Evolutionary conservation across 1,140 invertebrate genomes (phyloP), one percentile per base, ranked within the genome.

Genomic region (Apolygus lucorum): DNA sequence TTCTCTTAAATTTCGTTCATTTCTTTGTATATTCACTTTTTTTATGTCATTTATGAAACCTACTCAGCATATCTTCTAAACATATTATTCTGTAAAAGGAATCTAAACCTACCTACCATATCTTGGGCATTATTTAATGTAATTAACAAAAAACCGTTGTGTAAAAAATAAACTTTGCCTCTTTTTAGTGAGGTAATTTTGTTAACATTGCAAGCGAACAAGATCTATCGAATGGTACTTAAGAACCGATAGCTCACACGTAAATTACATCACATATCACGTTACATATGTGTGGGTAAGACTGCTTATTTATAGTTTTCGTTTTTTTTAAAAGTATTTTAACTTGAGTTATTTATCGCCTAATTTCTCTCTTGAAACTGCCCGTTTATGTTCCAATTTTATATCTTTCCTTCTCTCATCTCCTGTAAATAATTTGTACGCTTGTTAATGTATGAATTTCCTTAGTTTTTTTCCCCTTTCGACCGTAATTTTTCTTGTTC

Each of bases 41-140:
- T 42, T 42, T 42, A 8, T 42, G 34, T n/a, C n/a, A n/a, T n/a
- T n/a, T n/a, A n/a, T 42, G 34, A 42, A 8, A 4, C 54, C 22
- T 21, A 59, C 54, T 59, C 54, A 59, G 22, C 54, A 59, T 59
- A 59, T 59, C 54, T 59, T 17, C 54, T 22, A 59, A 17, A 11
- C 11, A 59, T 59, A 59, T 59, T 59, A 24, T 59, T 4, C 54
- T 49, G 8, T 49, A 49, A 11, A 17, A 11, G 17, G 8, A 17
- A 17, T 8, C 8, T 49, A 11, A 59, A 13, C 54, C 22, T 13
- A 59, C 54, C 54, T 59, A 59, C 54, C 54, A 59, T 59, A 59
- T 59, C 54, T 59, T 59, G 54, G 54, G 54, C 54, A 59, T 59
- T 59, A 59, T 59, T 59, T 59, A 59, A 59, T 22, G 22, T 59